Conservation (phyloP, 2,797 vertebrate genomes). For the Steatocranus sp. region DNA sequence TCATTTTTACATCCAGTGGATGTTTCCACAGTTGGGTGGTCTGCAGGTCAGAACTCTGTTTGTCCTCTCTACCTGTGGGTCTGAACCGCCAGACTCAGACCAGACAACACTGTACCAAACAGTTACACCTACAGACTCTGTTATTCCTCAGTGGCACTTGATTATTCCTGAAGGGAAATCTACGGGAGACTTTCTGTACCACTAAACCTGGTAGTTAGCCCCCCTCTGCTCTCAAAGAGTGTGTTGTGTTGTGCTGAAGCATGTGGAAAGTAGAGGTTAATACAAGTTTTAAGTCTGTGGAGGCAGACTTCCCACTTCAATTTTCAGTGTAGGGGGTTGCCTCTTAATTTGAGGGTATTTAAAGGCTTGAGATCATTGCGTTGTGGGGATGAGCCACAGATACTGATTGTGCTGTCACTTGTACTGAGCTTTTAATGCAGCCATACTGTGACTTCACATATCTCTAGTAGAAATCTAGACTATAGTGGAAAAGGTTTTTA, state of each 20-base stretch:
- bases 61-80: neutral
- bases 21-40: slow-evolving; percentile 34
- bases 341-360: neutral
- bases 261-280: neutral
- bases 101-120: neutral
- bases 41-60: neutral
- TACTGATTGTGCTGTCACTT: neutral
- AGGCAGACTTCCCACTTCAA: neutral
- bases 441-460: neutral
- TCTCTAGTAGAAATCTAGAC: neutral
- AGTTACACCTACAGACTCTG: neutral
- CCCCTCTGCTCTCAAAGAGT: neutral
- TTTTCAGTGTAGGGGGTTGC: neutral
- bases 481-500: neutral
- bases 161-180: neutral
- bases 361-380: neutral
- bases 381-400: neutral
- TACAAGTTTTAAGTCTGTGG: neutral
- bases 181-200: neutral
- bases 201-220: neutral
- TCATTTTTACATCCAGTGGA: neutral
- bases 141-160: neutral
- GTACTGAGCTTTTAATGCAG: neutral
- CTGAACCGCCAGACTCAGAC: neutral
- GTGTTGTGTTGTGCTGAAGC: neutral